Conservation (phyloP, 2,888 invertebrate species). For the Schizaphis graminum region DNA sequence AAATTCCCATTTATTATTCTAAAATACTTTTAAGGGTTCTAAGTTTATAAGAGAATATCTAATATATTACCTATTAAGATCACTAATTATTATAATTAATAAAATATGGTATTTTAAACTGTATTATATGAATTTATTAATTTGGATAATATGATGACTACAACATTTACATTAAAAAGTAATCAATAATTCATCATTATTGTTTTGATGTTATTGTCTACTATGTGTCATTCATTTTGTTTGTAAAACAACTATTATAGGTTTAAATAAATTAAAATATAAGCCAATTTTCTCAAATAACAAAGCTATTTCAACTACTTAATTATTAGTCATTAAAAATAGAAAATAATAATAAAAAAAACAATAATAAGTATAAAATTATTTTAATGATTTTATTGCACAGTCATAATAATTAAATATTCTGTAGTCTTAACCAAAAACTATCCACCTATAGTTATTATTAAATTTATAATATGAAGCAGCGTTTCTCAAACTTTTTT, state of each 20-base stretch:
- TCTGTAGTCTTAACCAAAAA: background rate
- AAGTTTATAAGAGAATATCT: background rate
- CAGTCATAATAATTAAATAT: background rate
- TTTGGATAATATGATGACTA: background rate
- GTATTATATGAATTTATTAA: background rate
- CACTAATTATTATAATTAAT: background rate
- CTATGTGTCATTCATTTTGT: background rate
- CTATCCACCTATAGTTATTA: background rate
- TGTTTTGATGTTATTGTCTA: background rate
- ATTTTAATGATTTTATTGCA: background rate
- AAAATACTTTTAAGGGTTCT: background rate
- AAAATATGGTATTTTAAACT: background rate
- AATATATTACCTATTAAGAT: background rate
- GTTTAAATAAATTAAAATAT: background rate
- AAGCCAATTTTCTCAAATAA: background rate
- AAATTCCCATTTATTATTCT: background rate
- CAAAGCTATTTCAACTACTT: background rate
- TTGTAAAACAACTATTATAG: constrained; percentile 7
- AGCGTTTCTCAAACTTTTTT: too few relatives aligned
- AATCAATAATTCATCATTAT: background rate
- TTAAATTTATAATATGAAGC: background rate
- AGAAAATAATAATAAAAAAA: background rate
- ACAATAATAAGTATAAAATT: background rate
- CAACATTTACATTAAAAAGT: background rate
- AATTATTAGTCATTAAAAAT: background rate